Conservation (phyloP, 1,140 invertebrate genomes). For the Vanessa atalanta region DNA sequence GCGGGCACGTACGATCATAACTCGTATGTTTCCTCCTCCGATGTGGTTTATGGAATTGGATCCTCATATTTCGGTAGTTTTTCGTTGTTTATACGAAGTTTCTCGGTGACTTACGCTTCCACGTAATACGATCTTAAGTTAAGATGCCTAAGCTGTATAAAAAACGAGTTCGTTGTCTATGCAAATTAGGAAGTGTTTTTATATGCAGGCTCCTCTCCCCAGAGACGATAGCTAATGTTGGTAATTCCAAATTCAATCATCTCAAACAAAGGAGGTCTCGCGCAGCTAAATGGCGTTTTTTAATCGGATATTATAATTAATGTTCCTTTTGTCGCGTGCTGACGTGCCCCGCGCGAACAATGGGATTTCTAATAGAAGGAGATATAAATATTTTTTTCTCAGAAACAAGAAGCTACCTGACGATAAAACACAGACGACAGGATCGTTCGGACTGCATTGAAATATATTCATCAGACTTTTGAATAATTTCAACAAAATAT, state of each 20-base stretch:
- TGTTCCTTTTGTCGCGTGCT: conserved; percentile 80
- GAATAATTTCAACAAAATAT: conserved; percentile 3
- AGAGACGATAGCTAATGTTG: conserved; percentile 65
- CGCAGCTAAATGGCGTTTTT: conserved; percentile 80
- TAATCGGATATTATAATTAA: conserved; percentile 83
- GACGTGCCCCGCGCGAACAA: conserved; percentile 77
- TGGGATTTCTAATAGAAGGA: conserved; percentile 76
- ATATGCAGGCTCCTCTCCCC: conserved; percentile 47
- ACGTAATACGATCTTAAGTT: conserved; percentile 52
- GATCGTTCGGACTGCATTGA: conserved; percentile 24
- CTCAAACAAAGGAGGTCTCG: conserved; percentile 75
- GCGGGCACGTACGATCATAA: conserved; percentile 76
- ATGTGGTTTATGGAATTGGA: conserved; percentile 79
- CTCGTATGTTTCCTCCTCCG: conserved; percentile 72
- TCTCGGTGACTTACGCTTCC: conserved; percentile 41
- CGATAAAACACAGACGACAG: conserved; percentile 66
- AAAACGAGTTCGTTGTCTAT: conserved; percentile 39
- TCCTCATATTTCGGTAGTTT: conserved; percentile 77
- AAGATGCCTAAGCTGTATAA: conserved; percentile 33
- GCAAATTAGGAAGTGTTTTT: conserved; percentile 54
- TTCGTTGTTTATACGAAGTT: conserved; percentile 60
- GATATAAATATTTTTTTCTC: conserved; percentile 78
- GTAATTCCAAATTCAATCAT: conserved; percentile 77
- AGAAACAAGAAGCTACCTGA: conserved; percentile 75
- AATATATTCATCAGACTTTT: conserved; percentile 31